A percentile compares a stretch with the other conserved stretches of the same genome.
Evolutionary conservation across 30 jellyfish, hydroid and myxozoan genomes (phyloP).

Genomic region (Aurelia aurita complex sp. Pacific): DNA sequence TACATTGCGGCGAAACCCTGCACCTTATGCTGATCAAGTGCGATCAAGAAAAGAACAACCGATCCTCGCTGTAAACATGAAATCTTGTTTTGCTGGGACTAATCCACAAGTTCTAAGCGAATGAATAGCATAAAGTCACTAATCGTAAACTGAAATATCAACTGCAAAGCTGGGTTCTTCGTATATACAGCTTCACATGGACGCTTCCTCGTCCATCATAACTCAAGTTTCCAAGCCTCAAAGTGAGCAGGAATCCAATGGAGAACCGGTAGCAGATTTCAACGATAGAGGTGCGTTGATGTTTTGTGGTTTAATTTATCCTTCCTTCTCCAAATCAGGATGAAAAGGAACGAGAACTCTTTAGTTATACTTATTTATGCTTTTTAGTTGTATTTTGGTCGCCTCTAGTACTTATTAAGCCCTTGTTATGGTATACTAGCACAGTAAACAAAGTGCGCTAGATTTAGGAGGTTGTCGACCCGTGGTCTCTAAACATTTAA

Average conservation of each 20-base stretch:
- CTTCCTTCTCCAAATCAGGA: not conserved
- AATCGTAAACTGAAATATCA: not conserved
- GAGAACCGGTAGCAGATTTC: slow-evolving; percentile 92
- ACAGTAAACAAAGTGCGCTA: no score
- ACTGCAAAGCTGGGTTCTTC: slow-evolving; percentile 87
- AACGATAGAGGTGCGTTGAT: slow-evolving; percentile 76
- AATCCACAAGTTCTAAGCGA: not conserved
- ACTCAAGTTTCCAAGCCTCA: slow-evolving; percentile 89
- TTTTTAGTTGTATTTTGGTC: not conserved
- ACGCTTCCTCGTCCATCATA: slow-evolving; percentile 92
- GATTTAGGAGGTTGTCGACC: no score
- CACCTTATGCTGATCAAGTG: slow-evolving; percentile 34
- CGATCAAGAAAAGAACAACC: slow-evolving; percentile 74
- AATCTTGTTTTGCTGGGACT: slow-evolving; percentile 25
- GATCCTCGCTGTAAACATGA: not conserved
- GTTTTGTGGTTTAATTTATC: slow-evolving; percentile 8
- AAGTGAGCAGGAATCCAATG: slow-evolving; percentile 83
- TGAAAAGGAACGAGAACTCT: not conserved
- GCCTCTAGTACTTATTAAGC: not conserved
- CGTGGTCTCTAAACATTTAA: no score
- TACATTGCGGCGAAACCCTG: slow-evolving; percentile 61
- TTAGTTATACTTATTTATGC: not conserved
- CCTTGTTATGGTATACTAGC: not conserved
- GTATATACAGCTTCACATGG: slow-evolving; percentile 91
- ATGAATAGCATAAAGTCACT: not conserved